These are phyloP conservation scores for Standfussiana lucernea DNA, from an alignment of 2,888 invertebrate species.

Conservation along the genomic window DNA sequence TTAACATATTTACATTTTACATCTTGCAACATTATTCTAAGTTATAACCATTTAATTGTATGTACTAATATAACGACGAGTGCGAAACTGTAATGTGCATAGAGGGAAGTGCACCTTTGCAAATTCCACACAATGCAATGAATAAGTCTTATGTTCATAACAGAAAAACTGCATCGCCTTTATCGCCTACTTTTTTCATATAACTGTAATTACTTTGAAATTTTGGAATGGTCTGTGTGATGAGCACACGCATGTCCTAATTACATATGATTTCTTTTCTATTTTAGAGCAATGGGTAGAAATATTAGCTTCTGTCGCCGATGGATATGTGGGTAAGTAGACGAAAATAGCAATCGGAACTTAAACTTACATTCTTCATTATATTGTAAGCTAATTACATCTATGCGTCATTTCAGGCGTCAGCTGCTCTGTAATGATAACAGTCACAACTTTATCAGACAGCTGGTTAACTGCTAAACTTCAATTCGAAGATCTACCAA, in stretches of 20 bases:
- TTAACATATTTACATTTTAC: conserved; percentile 24
- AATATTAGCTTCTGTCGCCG: conserved; percentile 73
- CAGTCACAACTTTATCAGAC: conserved; percentile 80
- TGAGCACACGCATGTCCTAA: conserved; percentile 5
- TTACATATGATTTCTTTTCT: conserved; percentile 14
- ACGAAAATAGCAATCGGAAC: background rate
- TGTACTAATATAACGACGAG: background rate
- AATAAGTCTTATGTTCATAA: background rate
- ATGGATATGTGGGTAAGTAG: conserved; percentile 86
- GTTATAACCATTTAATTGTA: conserved; percentile 9
- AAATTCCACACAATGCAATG: background rate
- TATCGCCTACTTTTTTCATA: background rate
- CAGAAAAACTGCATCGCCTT: background rate
- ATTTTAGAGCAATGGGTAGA: conserved; percentile 86
- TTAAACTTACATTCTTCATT: too few species aligned
- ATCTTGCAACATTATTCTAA: background rate
- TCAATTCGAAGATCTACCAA: conserved; percentile 76
- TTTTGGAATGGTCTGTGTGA: background rate
- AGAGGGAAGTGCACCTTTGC: background rate
- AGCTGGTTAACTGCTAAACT: conserved; percentile 85
- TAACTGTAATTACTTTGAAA: background rate
- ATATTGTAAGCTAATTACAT: background rate
- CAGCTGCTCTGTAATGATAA: conserved; percentile 75
- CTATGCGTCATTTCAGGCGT: conserved; percentile 75
- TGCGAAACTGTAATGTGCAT: background rate